Conservation (phyloP, 2,797 vertebrate species). For the Malacoraja senta region DNA sequence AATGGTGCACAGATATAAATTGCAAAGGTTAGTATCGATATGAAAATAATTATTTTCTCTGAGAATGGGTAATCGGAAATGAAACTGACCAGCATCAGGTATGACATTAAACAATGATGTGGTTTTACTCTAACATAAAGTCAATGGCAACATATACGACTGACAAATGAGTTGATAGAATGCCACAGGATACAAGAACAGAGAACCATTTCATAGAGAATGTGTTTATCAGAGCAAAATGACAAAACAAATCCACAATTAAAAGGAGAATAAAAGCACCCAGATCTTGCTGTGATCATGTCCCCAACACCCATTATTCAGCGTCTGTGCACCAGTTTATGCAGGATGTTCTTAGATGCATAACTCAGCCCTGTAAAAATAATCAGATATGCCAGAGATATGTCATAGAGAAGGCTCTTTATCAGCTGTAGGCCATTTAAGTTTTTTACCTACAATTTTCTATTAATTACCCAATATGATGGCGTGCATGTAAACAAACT, state of each 20-base stretch:
- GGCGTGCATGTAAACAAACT: neutral
- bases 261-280: neutral
- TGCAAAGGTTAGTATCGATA: neutral
- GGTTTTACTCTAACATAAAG: neutral
- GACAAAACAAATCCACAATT: neutral
- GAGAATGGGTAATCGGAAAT: neutral
- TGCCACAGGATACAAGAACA: neutral
- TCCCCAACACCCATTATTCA: neutral
- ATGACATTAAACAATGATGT: neutral
- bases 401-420: neutral
- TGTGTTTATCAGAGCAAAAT: neutral
- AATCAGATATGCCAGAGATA: neutral
- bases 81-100: neutral
- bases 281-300: neutral
- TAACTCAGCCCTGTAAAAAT: neutral
- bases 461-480: neutral
- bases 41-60: neutral
- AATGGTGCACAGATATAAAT: neutral
- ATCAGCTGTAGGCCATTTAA: neutral
- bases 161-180: neutral
- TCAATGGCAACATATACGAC: neutral
- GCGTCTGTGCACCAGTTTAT: neutral
- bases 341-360: neutral
- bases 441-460: neutral
- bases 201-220: neutral